Base-by-base conservation (phyloP, 2,888 invertebrate species). In the Mycalesis mineus region DNA sequence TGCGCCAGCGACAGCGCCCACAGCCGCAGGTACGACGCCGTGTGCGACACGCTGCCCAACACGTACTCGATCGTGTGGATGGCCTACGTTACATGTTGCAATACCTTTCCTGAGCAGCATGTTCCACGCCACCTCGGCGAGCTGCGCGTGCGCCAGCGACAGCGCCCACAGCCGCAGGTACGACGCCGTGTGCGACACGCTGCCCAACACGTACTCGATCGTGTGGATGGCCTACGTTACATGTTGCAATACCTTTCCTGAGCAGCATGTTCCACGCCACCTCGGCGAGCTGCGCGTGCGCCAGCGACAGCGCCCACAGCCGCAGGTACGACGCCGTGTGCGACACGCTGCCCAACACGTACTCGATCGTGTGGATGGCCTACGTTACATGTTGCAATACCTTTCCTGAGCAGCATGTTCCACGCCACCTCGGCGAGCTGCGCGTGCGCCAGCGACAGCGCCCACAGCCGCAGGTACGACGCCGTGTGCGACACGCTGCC, bases 1-100 rank as follows among this genome's bases (percentile, higher is more conserved):
- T 99, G 99, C 76, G 99, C 99, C 55, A 99, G 92, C 55, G 98
- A 98, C 62, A 99, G 91, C 68, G 99, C 99, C 99, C 99, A 99
- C 70, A 99, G 92, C 69, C 99, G 98, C 66, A 99, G 93, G 90
- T 99, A 99, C 0, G 98, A 99, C 31, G 99, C 99, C 17, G 99
- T 99, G 90, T 99, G 98, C 4, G 99, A 99, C 42, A 99, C 96
- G 65, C 98, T 98, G 58, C 99, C 98, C 68, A 99, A 91, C 66
- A 98, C 98, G 85, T 97, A 99, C 91, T 99, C 99, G 80, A 99
- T 99, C 0, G 99, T 99, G 88, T 99, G 98, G 84, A 99, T 99
- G 6, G 95, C 96, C 90, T 96, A 83, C n/a, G n/a, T n/a, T n/a
- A n/a, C n/a, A n/a, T n/a, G n/a, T n/a, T n/a, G n/a, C n/a, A n/a